Percentiles rank a stretch among this genome's conserved stretches.
phyloP scores from a whole-genome alignment of 1,140 invertebrate species.

The Drosophila repletoides region DNA sequence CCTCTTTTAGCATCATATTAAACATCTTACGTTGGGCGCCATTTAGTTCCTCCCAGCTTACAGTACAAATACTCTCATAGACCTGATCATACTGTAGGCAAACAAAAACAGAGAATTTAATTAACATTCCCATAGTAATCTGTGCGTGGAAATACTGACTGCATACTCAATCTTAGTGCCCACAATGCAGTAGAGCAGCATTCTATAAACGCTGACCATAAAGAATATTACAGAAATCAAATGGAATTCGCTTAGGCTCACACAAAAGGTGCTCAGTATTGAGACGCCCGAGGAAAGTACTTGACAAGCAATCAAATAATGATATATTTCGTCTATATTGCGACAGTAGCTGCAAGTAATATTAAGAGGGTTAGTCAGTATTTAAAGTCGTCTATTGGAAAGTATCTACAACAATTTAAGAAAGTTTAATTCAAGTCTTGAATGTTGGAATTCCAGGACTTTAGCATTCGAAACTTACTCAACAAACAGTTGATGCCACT shows the following conservation, averaged over 20 bases:
- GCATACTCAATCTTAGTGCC: conserved; percentile 61
- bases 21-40: conserved; percentile 43
- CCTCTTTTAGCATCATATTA: conserved; percentile 19
- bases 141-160: conserved; percentile 10
- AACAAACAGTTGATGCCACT: conserved; percentile 63
- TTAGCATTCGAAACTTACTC: too few relatives aligned
- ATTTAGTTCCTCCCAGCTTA: conserved; percentile 48
- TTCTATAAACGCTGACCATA: conserved; percentile 51
- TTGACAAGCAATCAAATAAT: conserved; percentile 49
- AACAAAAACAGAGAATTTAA: not conserved
- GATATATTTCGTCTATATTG: conserved; percentile 38
- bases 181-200: conserved; percentile 57
- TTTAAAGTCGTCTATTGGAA: too few relatives aligned
- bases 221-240: conserved; percentile 42
- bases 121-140: not conserved
- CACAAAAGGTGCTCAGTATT: conserved; percentile 44
- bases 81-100: conserved; percentile 47
- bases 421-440: not conserved
- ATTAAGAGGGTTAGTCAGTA: too few relatives aligned
- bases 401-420: too few relatives aligned
- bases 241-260: conserved; percentile 45
- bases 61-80: conserved; percentile 37
- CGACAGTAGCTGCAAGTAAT: conserved; percentile 37
- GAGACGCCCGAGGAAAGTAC: conserved; percentile 45
- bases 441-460: too few relatives aligned